Evolutionary conservation across 2,888 invertebrate species (phyloP).

Genomic region (Mimumesa dahlbomi): DNA sequence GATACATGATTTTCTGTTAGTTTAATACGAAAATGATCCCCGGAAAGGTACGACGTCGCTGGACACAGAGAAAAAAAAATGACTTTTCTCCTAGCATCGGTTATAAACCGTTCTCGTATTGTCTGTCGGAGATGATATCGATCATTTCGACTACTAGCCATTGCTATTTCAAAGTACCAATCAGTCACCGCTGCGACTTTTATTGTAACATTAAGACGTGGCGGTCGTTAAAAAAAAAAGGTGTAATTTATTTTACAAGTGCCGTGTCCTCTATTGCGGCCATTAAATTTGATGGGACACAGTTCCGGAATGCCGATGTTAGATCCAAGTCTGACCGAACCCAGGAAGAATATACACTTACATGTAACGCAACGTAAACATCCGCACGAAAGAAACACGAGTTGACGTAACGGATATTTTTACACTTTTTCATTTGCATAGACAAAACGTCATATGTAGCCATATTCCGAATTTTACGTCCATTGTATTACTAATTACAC

Average conservation of each 20-base stretch:
- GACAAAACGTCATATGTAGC: too few relatives aligned
- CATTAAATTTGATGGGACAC: conserved; percentile 61
- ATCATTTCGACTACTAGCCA: conserved; percentile 56
- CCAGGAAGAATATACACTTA: not conserved
- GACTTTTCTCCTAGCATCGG: conserved; percentile 24
- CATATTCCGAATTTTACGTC: too few relatives aligned
- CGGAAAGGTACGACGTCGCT: not conserved
- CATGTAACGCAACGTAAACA: not conserved
- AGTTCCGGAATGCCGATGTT: conserved; percentile 39
- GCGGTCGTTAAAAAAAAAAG: conserved; percentile 34
- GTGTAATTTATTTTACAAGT: conserved; percentile 63
- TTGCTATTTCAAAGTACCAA: conserved; percentile 54
- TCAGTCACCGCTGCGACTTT: conserved; percentile 62
- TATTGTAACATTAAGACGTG: conserved; percentile 54
- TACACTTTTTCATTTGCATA: not conserved
- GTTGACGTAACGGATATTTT: conserved; percentile 1
- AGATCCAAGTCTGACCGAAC: conserved; percentile 20
- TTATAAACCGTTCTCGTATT: conserved; percentile 50
- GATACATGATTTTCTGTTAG: too few relatives aligned
- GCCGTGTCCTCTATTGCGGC: conserved; percentile 55
- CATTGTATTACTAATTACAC: too few relatives aligned
- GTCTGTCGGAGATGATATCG: conserved; percentile 56
- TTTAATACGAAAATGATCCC: too few relatives aligned
- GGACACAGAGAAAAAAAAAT: conserved; percentile 53
- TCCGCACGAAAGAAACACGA: not conserved